Evolutionary conservation across 2,797 vertebrate genomes (phyloP), one percentile per base, ranked within the genome.

Genomic region (Cichlasoma orientale): DNA sequence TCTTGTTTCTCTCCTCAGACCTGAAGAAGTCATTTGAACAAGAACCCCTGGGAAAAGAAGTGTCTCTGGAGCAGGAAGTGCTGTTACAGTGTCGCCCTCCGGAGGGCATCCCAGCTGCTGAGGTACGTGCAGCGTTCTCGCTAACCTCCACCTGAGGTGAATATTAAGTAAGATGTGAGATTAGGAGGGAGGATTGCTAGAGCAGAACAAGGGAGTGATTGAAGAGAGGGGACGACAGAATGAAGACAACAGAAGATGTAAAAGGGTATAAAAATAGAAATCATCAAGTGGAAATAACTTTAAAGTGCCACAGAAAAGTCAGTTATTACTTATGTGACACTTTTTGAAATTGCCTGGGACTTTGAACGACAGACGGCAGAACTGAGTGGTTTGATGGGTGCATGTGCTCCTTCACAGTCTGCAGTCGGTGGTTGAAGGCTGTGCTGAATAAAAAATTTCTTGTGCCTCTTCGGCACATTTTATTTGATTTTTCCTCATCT

Each of bases 21-120:
- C 94, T 99, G 69, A 97, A 96, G 90, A 99, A 99, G 88, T 97
- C 97, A 4, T 99, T 99, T 16, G 98, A 99, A 83, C 98, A 99
- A 90, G 98, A 99, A 79, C 98, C 98, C 1, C 86, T 99, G 80
- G 98, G 98, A 58, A 99, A 99, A 82, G 98, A 99, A 93, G 98
- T 99, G 1, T 97, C 97, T 41, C 90, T 99, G 93, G 97, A 99
- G 80, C 98, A 99, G 93, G 98, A 99, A 90, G 98, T 99, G 57
- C 94, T 99, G 72, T 93, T 99, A 18, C 98, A 99, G 90, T 99
- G 98, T 89, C 97, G 98, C 33, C 98, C 98, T 82, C 98, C 98
- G 1, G 97, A 98, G 95, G 98, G 98, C 80, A 97, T 98, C 82
- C 98, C 98, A 2, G 95, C 96, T 54, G 98, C 98, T 3, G 98